A percentile compares a stretch with the other conserved stretches of the same genome.
Evolutionary conservation across 1,140 invertebrate genomes (phyloP).

Genomic region (Zaprionus lachaisei): DNA sequence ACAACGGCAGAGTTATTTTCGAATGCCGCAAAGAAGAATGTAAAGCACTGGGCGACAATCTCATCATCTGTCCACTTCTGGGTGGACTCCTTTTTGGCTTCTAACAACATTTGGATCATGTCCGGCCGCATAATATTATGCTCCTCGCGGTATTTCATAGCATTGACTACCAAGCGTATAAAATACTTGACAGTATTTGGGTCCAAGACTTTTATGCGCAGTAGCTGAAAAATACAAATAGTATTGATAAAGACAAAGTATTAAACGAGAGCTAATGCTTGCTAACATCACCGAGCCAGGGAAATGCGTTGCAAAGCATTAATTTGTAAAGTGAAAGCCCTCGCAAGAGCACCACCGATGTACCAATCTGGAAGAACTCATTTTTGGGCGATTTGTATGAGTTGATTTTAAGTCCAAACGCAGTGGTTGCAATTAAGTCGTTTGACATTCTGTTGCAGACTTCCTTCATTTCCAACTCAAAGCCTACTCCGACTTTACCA

Average conservation of each 20-base stretch:
- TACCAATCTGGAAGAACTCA: constrained; percentile 85
- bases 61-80: constrained; percentile 85
- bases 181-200: constrained; percentile 60
- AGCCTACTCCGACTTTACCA: constrained; percentile 32
- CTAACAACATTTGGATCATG: constrained; percentile 85
- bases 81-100: constrained; percentile 76
- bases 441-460: constrained; percentile 84
- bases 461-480: constrained; percentile 85
- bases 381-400: constrained; percentile 85
- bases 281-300: constrained; percentile 53
- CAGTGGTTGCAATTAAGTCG: constrained; percentile 85
- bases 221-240: constrained; percentile 32
- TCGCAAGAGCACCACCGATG: constrained; percentile 76
- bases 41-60: constrained; percentile 85
- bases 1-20: constrained; percentile 87
- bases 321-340: constrained; percentile 65
- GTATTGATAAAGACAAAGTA: not conserved
- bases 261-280: not conserved
- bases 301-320: constrained; percentile 49
- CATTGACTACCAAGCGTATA: constrained; percentile 72
- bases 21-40: constrained; percentile 87
- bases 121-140: constrained; percentile 84
- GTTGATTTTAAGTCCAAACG: constrained; percentile 85
- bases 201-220: constrained; percentile 61
- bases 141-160: constrained; percentile 82